These are phyloP conservation scores for Nematostella vectensis DNA, from an alignment of 92 coral and sea anemone genomes.

Conservation along the genomic window DNA sequence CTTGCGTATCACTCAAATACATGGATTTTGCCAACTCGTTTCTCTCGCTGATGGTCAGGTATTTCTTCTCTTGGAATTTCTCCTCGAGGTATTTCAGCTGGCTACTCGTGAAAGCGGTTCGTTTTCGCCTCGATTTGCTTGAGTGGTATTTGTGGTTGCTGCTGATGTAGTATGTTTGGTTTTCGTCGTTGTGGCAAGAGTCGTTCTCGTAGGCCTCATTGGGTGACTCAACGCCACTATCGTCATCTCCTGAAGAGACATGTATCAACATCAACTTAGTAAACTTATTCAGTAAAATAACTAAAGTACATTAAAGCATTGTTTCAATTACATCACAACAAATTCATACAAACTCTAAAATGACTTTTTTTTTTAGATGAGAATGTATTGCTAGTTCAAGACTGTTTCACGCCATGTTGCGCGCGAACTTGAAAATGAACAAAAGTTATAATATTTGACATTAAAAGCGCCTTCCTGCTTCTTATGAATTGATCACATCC, in stretches of 20 bases:
- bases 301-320: no score
- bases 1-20: constrained; percentile 90
- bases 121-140: constrained; percentile 75
- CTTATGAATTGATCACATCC: no score
- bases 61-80: constrained; percentile 93
- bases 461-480: no score
- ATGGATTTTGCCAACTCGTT: constrained; percentile 87
- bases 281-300: no score
- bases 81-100: constrained; percentile 93
- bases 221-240: constrained; percentile 29
- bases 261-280: background rate
- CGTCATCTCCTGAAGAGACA: constrained; percentile 17
- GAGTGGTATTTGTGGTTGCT: constrained; percentile 51
- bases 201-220: constrained; percentile 22
- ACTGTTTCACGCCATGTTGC: no score
- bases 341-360: no score
- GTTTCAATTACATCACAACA: no score
- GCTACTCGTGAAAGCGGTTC: constrained; percentile 96
- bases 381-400: no score
- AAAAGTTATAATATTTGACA: no score
- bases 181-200: constrained; percentile 6
- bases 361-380: no score
- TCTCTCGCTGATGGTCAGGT: constrained; percentile 90
- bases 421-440: no score
- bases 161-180: constrained; percentile 9